Evolutionary conservation across 2,888 invertebrate species (phyloP), one percentile per base, ranked within the genome.

Genomic region (Folsomia manolachei): DNA sequence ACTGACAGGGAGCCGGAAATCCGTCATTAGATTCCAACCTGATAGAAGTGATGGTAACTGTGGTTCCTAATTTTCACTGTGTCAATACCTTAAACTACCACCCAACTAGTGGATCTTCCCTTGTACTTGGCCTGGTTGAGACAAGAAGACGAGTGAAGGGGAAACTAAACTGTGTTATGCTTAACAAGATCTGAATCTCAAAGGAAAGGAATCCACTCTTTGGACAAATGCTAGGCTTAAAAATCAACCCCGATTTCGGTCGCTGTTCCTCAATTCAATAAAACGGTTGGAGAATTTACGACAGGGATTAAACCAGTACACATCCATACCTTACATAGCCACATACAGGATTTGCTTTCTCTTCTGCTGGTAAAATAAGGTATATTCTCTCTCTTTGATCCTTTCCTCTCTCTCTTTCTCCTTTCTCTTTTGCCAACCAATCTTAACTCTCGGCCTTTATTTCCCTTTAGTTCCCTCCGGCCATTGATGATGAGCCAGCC

Each of bases 171-270:
- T 9, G 24, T 62, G 62, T 62, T 56, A 56, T 56, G 19, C 56
- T 56, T 56, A 56, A 56, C 56, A 25, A 67, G 67, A 24, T 26
- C 62, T 19, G 62, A 62, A 24, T 62, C 62, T 62, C 62, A 62
- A 62, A 62, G 62, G 62, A 62, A 24, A 7, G 21, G 18, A 18
- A 18, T 18, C 56, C 7, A 23, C 62, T 62, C 62, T 62, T 24
- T 62, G 62, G 62, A 62, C 62, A 62, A 62, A 62, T 62, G 62
- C 24, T 62, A 24, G 23, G 62, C 26, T 62, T 62, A 62, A 62
- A 62, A 62, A 62, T 11, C 62, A 62, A 25, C 62, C 62, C 62
- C 25, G 62, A 62, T 62, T 62, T 24, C 23, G n/a, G 62, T 25
- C 26, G 23, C 21, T 19, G 4, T 19, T n/a, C 4, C 62, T 24